Conservation (phyloP, 2,888 invertebrate species). For the Caenorhabditis japonica region DNA sequence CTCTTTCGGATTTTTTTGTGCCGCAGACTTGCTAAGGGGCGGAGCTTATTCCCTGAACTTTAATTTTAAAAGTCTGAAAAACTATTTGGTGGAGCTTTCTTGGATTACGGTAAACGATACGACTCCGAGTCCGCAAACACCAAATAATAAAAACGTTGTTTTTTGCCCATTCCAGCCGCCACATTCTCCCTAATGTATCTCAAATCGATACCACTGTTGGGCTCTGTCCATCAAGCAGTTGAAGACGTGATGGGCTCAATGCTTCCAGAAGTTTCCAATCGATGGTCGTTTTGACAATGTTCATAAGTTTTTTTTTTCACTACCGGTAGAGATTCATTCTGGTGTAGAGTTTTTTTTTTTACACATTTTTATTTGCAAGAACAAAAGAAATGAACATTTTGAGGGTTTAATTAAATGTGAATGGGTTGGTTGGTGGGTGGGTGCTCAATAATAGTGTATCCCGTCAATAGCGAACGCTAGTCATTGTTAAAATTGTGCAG, state of each 20-base stretch:
- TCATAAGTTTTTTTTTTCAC: too few relatives aligned
- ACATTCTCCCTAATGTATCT: constrained; percentile 7
- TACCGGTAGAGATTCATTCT: not conserved
- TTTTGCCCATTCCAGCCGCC: too few relatives aligned
- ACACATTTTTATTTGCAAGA: not conserved
- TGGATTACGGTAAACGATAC: too few relatives aligned
- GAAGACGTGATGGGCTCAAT: not conserved
- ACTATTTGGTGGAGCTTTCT: too few relatives aligned
- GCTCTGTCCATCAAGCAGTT: not conserved
- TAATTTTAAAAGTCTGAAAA: too few relatives aligned
- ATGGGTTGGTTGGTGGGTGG: too few relatives aligned
- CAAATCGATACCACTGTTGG: not conserved
- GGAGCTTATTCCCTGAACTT: too few relatives aligned
- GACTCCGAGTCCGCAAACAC: too few relatives aligned
- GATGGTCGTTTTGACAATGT: too few relatives aligned
- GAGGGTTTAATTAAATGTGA: constrained; percentile 9
- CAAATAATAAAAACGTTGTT: too few relatives aligned
- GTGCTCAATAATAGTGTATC: constrained; percentile 21
- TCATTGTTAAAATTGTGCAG: constrained; percentile 10
- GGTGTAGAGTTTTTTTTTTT: not conserved
- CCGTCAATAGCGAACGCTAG: constrained; percentile 43
- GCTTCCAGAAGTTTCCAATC: not conserved
- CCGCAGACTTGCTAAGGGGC: too few relatives aligned
- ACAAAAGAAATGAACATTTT: constrained; percentile 22
- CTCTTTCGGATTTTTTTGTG: too few relatives aligned